phyloP scores from a whole-genome alignment of 2,113 vertebrate species.

The Axis porcinus region DNA sequence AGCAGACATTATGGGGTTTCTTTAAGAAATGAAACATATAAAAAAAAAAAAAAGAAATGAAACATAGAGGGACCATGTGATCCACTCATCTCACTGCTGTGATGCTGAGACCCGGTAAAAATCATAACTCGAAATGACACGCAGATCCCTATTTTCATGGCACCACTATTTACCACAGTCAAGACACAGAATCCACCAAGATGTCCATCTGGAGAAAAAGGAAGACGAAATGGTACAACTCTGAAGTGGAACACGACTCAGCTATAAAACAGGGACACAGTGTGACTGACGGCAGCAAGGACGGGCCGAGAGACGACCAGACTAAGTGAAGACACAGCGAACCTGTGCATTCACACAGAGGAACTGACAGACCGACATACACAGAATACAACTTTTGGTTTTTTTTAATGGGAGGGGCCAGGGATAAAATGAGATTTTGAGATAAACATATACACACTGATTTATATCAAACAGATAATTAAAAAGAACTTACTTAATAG shows the following conservation, averaged over 20 bases:
- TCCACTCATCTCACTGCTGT: not conserved
- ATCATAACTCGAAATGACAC: not conserved
- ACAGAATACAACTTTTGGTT: accelerated
- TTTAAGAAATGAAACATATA: not conserved
- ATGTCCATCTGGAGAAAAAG: not conserved
- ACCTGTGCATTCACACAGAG: not conserved
- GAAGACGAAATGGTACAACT: not conserved
- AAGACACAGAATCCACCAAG: not conserved
- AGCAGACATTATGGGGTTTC: not conserved
- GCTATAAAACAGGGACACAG: not conserved
- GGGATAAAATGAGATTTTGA: not conserved
- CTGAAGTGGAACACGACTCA: not conserved
- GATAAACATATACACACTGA: not conserved
- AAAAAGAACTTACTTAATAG: not conserved
- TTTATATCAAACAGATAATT: not conserved
- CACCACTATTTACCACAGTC: not conserved
- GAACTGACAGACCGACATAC: not conserved
- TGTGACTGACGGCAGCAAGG: not conserved
- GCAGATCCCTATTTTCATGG: not conserved
- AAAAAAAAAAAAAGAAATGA: too few species aligned
- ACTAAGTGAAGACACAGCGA: accelerated
- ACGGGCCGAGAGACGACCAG: not conserved
- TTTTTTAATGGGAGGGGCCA: not conserved
- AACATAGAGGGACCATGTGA: not conserved
- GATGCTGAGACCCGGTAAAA: not conserved